Evolutionary conservation across 2,797 vertebrate species (phyloP), one percentile per base, ranked within the genome.

Genomic region (Geotria australis): DNA sequence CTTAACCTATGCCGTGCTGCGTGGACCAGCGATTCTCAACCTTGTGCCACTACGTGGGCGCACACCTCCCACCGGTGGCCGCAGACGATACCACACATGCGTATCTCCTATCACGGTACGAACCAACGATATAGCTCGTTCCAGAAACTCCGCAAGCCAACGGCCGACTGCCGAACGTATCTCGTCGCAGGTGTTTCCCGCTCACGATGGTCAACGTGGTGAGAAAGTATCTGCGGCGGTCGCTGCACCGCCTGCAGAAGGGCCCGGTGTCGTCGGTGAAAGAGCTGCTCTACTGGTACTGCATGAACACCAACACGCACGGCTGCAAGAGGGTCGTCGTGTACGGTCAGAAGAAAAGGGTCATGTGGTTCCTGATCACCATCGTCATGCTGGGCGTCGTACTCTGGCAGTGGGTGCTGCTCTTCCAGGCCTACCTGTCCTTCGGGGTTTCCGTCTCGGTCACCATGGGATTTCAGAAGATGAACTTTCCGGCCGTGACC

Each of bases 281-380:
- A 64, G 76, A 78, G 68, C 71, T 79, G 61, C 71, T 79, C 61
- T 69, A 78, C 58, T 79, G 77, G 77, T 79, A 77, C 66, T 79
- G 77, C 0, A 68, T 73, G 64, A 79, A 78, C 66, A 79, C 77
- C 65, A 79, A 78, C 68, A 79, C 77, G 1, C 77, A 79, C 0
- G 77, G 77, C 55, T 76, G 76, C 11, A 77, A 76, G 63, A 75
- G 77, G 62, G 74, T 78, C 64, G 71, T 79, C 67, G 66, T 70
- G 3, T 76, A 78, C 62, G 77, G 77, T 5, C 76, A 76, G 0
- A 79, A 79, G 68, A 79, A 79, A 70, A 73, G 78, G 62, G 48
- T 72, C 1, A 47, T 73, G 61, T 79, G 77, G 77, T 74, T 77
- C 59, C 57, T 77, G 57, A 57, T 79, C 48, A 78, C 77, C 0